Base-by-base conservation (phyloP, 2,797 vertebrate species). In the Sebastes vulpes region DNA sequence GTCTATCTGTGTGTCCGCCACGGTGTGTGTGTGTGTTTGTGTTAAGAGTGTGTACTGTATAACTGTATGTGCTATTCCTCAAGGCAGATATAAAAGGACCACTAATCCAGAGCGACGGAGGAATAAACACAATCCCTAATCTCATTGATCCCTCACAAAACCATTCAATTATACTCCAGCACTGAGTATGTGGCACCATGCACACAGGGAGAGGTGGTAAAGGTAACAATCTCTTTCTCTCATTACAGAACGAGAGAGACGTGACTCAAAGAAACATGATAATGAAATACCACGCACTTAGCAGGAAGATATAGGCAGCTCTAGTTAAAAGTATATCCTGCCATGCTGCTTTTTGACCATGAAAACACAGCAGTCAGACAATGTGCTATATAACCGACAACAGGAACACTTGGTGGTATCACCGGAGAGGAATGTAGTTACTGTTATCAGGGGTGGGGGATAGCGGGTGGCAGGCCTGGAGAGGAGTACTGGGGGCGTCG, bases 41-140 rank as follows among this genome's bases (percentile, higher is more conserved):
- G 81, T 68, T 64, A 32, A 70, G 57, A 29, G 73, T 72, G 65
- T 69, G 60, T 46, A 77, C 80, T 71, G 67, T 76, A 42, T 16
- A 75, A n/a, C 42, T 48, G 42, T 48, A 48, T 77, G 69, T 59
- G 66, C 65, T 81, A 29, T 78, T 90, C 82, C 83, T 87, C 82
- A 84, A 89, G 78, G 84, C 79, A 75, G 82, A 92, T 91, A 89
- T 85, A 86, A 94, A 93, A 90, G 85, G 69, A 82, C 58, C 67
- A 23, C 89, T 94, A 94, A 95, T 93, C 92, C 93, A 88, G 85
- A 94, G 86, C 77, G 89, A 94, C 92, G 89, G 90, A 87, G 90
- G 90, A 93, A 94, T 92, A 94, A 94, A 95, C 91, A 91, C 91
- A 93, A 94, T 92, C 93, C 92, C 89, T 92, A 93, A 94, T 95